These are phyloP conservation scores for Acrobasis repandana DNA, from an alignment of 2,888 invertebrate genomes.

Conservation along the genomic window DNA sequence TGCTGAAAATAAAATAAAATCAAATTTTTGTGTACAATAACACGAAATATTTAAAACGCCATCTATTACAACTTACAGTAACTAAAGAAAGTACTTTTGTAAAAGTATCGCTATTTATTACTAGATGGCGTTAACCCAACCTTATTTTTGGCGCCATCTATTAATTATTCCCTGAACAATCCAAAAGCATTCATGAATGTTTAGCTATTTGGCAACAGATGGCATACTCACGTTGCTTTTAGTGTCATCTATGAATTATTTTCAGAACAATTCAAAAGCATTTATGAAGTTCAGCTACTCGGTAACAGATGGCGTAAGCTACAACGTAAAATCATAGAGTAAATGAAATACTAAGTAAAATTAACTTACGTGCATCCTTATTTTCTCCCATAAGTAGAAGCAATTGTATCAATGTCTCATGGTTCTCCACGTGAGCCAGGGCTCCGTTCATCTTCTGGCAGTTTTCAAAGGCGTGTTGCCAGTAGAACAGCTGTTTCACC, in stretches of 20 bases:
- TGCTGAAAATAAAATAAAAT: constrained; percentile 48
- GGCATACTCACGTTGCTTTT: constrained; percentile 25
- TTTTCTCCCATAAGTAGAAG: constrained; percentile 72
- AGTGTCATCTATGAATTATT: neutral
- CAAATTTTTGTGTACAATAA: neutral
- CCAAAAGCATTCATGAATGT: too few relatives aligned
- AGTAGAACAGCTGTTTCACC: constrained; percentile 57
- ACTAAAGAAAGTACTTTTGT: neutral
- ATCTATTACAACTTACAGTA: neutral
- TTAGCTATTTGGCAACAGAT: constrained; percentile 20
- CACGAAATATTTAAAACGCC: neutral
- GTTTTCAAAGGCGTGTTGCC: constrained; percentile 73
- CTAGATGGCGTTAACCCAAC: constrained; percentile 22
- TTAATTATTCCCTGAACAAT: too few relatives aligned
- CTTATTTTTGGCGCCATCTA: neutral
- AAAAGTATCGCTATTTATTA: neutral
- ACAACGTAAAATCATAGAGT: too few relatives aligned
- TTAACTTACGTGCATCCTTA: constrained; percentile 62
- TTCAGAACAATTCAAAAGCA: too few relatives aligned
- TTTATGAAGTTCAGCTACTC: constrained; percentile 5
- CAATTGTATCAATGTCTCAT: constrained; percentile 60
- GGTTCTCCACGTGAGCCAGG: constrained; percentile 58
- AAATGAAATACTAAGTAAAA: constrained; percentile 14
- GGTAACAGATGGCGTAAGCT: constrained; percentile 36
- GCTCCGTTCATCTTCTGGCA: constrained; percentile 66